Evolutionary conservation across 2,797 vertebrate genomes (phyloP), one percentile per base, ranked within the genome.

Genomic region (Poeciliopsis paucimaculata): DNA sequence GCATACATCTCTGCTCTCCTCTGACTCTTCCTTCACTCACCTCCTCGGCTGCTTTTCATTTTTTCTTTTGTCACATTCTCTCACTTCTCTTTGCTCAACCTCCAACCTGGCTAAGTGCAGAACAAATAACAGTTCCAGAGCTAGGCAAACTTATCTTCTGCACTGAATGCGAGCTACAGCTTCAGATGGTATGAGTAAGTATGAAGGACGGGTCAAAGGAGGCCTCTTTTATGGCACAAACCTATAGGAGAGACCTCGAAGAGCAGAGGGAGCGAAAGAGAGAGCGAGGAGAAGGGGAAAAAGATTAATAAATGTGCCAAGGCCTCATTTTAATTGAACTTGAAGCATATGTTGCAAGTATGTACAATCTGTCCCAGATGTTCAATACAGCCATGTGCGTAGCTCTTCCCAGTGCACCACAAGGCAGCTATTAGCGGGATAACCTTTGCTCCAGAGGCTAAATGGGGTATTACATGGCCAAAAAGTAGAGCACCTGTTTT

Each of bases 271-370:
- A 77, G 82, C 41, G 16, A 71, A 66, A 82, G 77, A 73, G 80
- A 78, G 85, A 81, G 83, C 87, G 82, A 55, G 81, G 77, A 76
- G 78, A 72, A 53, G 80, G 74, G 89, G 95, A 95, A 34, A 95
- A 96, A 97, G 95, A 97, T 97, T 96, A 97, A 97, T 97, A 98
- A 97, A 97, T 96, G 96, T 97, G 97, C 96, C 97, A 97, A 96
- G 96, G 95, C 95, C 96, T 98, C 96, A 96, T 97, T 97, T 98
- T 97, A 97, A 98, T 97, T 98, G 97, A 98, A 98, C 96, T 96
- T 96, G 96, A 98, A 98, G 96, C 96, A 96, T 96, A 95, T 97
- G 96, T 97, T 97, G 96, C 97, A 97, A 97, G 97, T 96, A 96
- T 96, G 95, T 95, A 95, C 97, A 98, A 98, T 98, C 95, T 84